Percentiles rank a stretch among this genome's conserved stretches.
Conservation (phyloP, 2,113 vertebrate genomes). For the Chlamydotis undulata region DNA sequence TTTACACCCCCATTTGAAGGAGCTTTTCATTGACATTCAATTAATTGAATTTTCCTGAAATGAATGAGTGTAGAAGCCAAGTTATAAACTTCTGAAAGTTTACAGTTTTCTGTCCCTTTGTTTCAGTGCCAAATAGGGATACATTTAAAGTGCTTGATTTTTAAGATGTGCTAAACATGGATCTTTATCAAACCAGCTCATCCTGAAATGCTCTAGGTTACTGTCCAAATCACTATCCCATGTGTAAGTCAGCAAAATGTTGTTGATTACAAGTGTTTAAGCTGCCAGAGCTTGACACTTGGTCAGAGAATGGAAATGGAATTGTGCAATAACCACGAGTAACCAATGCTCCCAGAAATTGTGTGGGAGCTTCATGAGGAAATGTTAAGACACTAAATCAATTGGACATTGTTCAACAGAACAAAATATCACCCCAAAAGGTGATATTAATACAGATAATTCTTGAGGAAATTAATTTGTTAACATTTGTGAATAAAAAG, state of each 20-base stretch:
- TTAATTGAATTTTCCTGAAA: conserved; percentile 35
- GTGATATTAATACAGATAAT: not conserved
- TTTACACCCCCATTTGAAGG: not conserved
- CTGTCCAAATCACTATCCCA: not conserved
- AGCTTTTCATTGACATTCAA: not conserved
- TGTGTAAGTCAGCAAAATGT: not conserved
- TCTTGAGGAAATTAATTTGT: not conserved
- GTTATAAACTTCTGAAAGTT: not conserved
- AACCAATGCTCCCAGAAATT: not conserved
- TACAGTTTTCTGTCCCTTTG: not conserved
- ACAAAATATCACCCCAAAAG: not conserved
- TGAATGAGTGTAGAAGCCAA: not conserved
- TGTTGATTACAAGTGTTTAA: not conserved
- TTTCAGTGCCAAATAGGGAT: not conserved
- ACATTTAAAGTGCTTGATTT: not conserved
- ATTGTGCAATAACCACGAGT: not conserved
- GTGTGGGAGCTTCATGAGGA: not conserved
- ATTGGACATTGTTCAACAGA: not conserved
- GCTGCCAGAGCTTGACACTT: not conserved
- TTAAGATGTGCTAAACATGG: not conserved
- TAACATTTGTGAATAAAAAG: not conserved
- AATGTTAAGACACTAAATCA: not conserved
- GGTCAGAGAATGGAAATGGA: not conserved
- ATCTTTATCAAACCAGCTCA: not conserved
- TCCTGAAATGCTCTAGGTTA: not conserved